Base-by-base conservation (phyloP, 1,140 invertebrate genomes). In the Sitodiplosis mosellana region DNA sequence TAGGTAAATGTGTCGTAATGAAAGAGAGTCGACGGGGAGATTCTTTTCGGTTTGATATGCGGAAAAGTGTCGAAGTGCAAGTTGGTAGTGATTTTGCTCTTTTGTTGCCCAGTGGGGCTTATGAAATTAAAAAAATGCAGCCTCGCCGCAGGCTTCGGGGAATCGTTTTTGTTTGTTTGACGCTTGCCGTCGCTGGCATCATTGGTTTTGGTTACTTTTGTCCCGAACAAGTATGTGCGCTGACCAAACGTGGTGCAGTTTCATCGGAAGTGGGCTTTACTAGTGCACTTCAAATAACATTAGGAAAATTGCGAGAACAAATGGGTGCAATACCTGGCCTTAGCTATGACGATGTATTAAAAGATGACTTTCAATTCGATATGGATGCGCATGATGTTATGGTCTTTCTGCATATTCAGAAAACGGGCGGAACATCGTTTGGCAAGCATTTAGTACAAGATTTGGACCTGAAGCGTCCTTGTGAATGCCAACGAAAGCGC, bases 321-420 rank as follows among this genome's bases (percentile, higher is more conserved):
- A 61, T 63, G 34, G 58, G 58, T 41, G 59, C 59, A 42, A 73
- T 74, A 56, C 68, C 70, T 15, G 75, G 76, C 18, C 64, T 81
- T 44, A 79, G 78, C 53, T 87, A 87, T 58, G 83, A 87, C 54
- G 83, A 87, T 63, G 78, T 88, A 52, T 71, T 86, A 15, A 83
- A 83, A 56, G 83, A 88, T 61, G 83, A 86, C 61, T 85, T 84
- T 65, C 75, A 81, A 53, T 89, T 89, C 67, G 82, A 89, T 61
- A 83, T 93, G 59, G 81, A 87, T 60, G 83, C 81, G 7, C 80
- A 87, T 56, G 94, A 98, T 71, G 93, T 98, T 17, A 86, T 99
- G 71, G 92, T 99, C 17, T 98, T 98, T 65, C 69, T 99, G 40
- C 94, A 99, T 62, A 96, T 98, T 67, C 94, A 98, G 68, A 98